These are phyloP conservation scores for Anastatus disparis DNA, from an alignment of 1,140 invertebrate species.

Conservation along the genomic window DNA sequence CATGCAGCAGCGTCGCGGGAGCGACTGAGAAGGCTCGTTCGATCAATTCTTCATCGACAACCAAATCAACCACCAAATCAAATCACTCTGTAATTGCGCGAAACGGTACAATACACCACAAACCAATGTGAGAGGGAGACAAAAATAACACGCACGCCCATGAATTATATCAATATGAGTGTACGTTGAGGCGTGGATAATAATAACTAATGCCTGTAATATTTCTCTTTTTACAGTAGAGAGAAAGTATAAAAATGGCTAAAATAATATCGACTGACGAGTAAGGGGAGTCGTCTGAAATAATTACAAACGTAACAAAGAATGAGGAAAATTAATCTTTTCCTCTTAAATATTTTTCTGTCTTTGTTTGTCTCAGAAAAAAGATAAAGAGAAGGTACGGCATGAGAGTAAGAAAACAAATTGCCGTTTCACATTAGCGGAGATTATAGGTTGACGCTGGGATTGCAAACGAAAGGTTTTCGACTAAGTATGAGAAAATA, in stretches of 20 bases:
- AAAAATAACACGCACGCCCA: constrained; percentile 38
- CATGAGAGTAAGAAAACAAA: not conserved
- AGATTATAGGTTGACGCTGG: constrained; percentile 32
- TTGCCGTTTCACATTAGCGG: constrained; percentile 28
- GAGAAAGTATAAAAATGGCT: not conserved
- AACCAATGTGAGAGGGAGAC: constrained; percentile 53
- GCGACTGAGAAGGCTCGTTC: constrained; percentile 65
- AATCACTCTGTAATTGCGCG: constrained; percentile 61
- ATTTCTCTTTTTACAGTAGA: constrained; percentile 30
- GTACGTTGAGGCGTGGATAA: constrained; percentile 22
- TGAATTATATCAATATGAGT: no score
- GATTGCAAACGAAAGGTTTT: constrained; percentile 38
- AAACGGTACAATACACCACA: constrained; percentile 60
- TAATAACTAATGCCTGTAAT: constrained; percentile 24
- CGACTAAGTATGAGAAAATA: constrained; percentile 18
- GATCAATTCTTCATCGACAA: constrained; percentile 65
- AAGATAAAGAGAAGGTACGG: not conserved
- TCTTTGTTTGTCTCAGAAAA: constrained; percentile 1
- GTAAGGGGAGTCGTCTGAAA: not conserved
- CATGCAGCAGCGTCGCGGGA: constrained; percentile 65
- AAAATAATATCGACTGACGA: not conserved
- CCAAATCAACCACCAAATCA: constrained; percentile 51
- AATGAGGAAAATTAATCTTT: not conserved
- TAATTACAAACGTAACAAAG: not conserved
- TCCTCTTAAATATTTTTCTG: constrained; percentile 8